Percentiles rank a stretch among this genome's conserved stretches.
Evolutionary conservation across 2,113 vertebrate species (phyloP).

Genomic region (Hassar affinis): DNA sequence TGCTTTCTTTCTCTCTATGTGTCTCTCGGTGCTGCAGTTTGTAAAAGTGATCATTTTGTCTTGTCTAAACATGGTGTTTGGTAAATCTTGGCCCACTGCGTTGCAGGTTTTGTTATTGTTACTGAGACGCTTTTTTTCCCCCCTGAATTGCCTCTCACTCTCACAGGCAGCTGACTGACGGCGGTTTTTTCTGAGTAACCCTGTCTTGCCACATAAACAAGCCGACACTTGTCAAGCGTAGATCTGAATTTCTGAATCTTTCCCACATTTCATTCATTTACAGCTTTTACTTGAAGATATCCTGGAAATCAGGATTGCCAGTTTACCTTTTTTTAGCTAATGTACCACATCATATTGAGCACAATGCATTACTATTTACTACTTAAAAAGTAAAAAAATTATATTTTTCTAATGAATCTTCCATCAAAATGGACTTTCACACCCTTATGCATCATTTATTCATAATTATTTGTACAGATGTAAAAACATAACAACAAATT

Average conservation of each 20-base stretch:
- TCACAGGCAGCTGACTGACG: slow-evolving; percentile 8
- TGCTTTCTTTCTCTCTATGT: background rate
- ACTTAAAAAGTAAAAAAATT: background rate
- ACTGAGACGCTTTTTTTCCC: background rate
- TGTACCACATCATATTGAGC: background rate
- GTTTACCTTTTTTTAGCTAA: background rate
- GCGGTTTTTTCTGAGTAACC: slow-evolving; percentile 7
- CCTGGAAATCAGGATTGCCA: background rate
- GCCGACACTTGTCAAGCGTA: slow-evolving; percentile 9
- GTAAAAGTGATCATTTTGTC: slow-evolving; percentile 1
- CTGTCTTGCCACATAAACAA: slow-evolving; percentile 3
- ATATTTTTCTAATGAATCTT: background rate
- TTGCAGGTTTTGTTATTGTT: slow-evolving; percentile 11
- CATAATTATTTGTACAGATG: background rate
- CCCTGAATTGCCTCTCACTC: slow-evolving; percentile 21
- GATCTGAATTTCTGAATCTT: background rate
- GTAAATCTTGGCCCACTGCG: background rate
- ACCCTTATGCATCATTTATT: background rate
- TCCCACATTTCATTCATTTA: background rate
- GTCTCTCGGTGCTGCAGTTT: background rate
- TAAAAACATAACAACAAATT: too few relatives aligned
- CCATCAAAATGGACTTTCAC: background rate
- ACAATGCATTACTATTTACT: background rate
- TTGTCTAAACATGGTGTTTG: slow-evolving; percentile 11
- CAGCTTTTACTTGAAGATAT: background rate